These are phyloP conservation scores for Manis crassicaudata DNA, from an alignment of 2,797 vertebrate species.

Conservation along the genomic window DNA sequence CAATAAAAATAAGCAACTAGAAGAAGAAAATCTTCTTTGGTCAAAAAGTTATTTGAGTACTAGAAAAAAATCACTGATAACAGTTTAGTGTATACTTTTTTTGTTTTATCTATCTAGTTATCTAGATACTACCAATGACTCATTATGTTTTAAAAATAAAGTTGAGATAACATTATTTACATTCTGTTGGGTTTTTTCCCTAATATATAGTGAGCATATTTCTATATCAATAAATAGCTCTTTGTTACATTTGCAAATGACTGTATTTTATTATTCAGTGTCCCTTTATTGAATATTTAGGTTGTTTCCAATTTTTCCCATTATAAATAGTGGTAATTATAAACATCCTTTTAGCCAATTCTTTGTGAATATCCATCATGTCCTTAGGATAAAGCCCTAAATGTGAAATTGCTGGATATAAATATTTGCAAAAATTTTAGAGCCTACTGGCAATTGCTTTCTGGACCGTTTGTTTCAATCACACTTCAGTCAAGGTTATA, in stretches of 20 bases:
- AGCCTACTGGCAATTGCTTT: neutral
- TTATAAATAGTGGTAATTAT: neutral
- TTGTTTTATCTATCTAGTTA: neutral
- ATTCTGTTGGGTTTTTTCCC: neutral
- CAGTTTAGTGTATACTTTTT: neutral
- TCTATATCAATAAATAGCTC: neutral
- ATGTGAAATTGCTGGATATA: conserved; percentile 5
- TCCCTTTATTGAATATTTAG: neutral
- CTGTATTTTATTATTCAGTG: neutral
- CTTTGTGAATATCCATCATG: neutral
- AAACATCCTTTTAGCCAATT: neutral
- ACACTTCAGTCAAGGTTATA: neutral
- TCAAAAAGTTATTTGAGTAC: no score
- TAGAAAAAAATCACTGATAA: no score
- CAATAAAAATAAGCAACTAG: neutral
- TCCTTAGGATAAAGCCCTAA: neutral
- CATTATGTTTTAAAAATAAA: conserved; percentile 2
- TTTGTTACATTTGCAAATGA: neutral
- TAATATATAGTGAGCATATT: neutral
- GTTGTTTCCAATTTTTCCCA: neutral
- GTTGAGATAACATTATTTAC: neutral
- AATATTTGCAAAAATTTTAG: neutral
- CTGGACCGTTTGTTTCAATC: neutral
- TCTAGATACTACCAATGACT: neutral
- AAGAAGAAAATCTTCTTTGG: neutral